These are phyloP conservation scores for Lottia gigantea DNA, from an alignment of 2,888 invertebrate genomes.

Conservation along the genomic window DNA sequence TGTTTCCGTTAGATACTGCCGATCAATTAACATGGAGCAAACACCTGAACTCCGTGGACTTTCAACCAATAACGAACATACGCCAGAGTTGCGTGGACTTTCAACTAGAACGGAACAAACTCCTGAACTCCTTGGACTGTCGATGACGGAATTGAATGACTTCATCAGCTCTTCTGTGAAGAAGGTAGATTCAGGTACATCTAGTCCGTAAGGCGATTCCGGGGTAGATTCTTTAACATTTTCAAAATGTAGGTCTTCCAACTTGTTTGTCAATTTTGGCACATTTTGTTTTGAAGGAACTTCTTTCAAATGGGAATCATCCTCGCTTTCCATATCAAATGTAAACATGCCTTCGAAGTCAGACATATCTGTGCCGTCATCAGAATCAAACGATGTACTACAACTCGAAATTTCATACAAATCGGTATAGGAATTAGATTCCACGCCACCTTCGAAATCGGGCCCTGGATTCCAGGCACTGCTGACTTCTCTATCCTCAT, in stretches of 20 bases:
- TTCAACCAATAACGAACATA: neutral
- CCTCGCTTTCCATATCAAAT: constrained; percentile 3
- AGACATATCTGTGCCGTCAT: constrained; percentile 10
- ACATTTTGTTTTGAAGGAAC: neutral
- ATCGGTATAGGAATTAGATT: neutral
- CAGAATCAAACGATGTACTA: neutral
- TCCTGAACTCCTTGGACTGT: constrained; percentile 15
- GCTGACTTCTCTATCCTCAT: neutral
- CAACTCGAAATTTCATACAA: neutral
- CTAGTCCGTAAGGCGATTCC: neutral
- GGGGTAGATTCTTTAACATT: neutral
- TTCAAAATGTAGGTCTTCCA: no score
- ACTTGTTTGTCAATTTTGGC: neutral
- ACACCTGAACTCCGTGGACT: constrained; percentile 15
- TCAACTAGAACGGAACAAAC: neutral
- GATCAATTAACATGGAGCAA: neutral
- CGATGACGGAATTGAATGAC: constrained; percentile 20
- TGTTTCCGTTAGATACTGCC: neutral
- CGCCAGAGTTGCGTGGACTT: no score
- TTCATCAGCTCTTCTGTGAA: constrained; percentile 21
- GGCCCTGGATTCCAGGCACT: neutral
- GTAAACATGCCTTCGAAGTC: constrained; percentile 6
- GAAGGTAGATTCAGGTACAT: constrained; percentile 18
- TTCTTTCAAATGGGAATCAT: neutral
- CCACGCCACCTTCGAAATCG: neutral